Evolutionary conservation across 2,888 invertebrate genomes (phyloP).

Genomic region (Chrysopilus asiliformis): DNA sequence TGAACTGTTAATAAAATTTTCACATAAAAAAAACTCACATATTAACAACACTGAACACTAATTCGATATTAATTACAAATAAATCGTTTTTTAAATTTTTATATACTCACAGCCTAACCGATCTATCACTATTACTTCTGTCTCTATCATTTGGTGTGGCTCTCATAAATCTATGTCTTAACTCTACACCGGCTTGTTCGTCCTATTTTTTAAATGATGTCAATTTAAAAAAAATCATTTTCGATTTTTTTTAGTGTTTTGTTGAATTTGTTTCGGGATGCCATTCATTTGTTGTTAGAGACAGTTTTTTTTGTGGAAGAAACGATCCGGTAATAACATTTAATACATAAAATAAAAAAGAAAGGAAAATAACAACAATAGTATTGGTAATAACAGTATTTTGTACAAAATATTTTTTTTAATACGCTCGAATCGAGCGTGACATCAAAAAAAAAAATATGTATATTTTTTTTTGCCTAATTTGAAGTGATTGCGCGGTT

Average conservation of each 20-base stretch:
- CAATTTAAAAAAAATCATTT: too few species aligned
- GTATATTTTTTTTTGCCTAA: too few species aligned
- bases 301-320: conserved; percentile 10
- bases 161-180: conserved; percentile 25
- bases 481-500: too few species aligned
- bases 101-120: conserved; percentile 25
- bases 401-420: conserved; percentile 4
- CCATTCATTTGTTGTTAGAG: conserved; percentile 10
- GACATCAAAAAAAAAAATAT: too few species aligned
- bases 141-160: conserved; percentile 24
- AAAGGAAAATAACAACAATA: conserved; percentile 11
- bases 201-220: conserved; percentile 35
- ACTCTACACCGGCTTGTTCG: conserved; percentile 45
- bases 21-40: too few species aligned
- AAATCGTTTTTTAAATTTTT: too few species aligned
- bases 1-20: too few species aligned
- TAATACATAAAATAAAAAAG: conserved; percentile 12
- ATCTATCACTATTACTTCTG: conserved; percentile 26
- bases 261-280: conserved; percentile 10
- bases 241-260: conserved; percentile 6
- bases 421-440: conserved; percentile 2
- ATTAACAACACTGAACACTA: too few species aligned
- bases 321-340: conserved; percentile 10
- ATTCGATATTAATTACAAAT: too few species aligned
- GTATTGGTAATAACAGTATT: conserved; percentile 8